These are phyloP conservation scores for Sitta europaea DNA, from an alignment of 2,113 vertebrate species.

Conservation along the genomic window DNA sequence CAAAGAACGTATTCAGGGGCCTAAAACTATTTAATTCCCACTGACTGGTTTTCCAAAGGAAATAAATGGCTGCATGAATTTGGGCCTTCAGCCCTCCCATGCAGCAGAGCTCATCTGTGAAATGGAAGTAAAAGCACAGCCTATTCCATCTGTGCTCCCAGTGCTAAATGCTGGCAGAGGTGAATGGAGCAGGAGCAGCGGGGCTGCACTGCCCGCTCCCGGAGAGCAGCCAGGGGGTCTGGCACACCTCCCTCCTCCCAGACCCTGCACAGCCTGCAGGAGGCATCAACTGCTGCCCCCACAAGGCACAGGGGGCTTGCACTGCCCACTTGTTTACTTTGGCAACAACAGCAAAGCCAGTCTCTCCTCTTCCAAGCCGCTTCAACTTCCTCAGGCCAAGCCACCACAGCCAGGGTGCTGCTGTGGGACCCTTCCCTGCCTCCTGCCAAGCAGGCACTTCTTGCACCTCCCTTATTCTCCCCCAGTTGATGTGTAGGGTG, in stretches of 20 bases:
- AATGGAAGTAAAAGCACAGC: neutral
- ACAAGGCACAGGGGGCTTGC: neutral
- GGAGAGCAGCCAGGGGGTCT: neutral
- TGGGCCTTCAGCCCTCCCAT: neutral
- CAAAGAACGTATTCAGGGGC: neutral
- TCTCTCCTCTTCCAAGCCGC: neutral
- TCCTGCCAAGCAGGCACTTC: neutral
- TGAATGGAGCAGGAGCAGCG: neutral
- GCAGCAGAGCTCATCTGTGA: neutral
- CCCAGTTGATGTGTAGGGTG: neutral
- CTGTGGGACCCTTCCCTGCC: neutral
- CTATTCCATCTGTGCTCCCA: neutral
- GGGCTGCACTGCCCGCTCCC: neutral
- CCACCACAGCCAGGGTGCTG: fast-evolving
- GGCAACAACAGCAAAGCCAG: neutral
- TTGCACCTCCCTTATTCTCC: neutral
- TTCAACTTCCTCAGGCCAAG: neutral
- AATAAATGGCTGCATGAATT: neutral
- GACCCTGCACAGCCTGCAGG: neutral
- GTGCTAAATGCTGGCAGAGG: neutral
- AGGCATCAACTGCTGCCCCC: neutral
- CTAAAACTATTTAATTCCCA: conserved; percentile 37
- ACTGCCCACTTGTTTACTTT: neutral
- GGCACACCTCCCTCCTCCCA: neutral
- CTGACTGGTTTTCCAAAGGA: conserved; percentile 16